Evolutionary conservation across 2,113 vertebrate species (phyloP).

Genomic region (Daubentonia madagascariensis): DNA sequence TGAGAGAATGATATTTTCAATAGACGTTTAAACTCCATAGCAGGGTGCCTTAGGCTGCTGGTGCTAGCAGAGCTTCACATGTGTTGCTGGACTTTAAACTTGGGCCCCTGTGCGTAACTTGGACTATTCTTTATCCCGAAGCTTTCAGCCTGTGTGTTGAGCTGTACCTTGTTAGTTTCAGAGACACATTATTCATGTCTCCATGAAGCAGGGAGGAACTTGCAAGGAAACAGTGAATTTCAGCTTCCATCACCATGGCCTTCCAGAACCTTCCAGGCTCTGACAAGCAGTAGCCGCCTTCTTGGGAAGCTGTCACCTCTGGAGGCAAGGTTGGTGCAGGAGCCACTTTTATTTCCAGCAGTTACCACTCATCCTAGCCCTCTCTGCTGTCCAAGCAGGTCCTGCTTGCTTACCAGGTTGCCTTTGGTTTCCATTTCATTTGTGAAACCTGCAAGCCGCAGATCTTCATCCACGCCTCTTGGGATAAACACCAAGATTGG

Average conservation of each 20-base stretch:
- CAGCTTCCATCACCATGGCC: accelerated
- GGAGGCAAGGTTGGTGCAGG: background rate
- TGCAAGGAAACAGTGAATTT: background rate
- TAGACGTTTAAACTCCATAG: background rate
- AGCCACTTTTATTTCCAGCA: accelerated
- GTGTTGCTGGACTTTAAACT: background rate
- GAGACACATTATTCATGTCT: background rate
- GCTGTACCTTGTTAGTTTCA: background rate
- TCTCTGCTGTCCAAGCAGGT: background rate
- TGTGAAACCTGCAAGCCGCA: background rate
- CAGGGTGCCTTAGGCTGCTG: background rate
- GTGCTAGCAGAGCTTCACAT: accelerated
- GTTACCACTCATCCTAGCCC: background rate
- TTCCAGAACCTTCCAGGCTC: background rate
- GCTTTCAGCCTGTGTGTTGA: background rate
- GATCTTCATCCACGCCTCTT: background rate
- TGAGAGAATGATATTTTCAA: background rate
- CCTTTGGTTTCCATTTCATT: background rate
- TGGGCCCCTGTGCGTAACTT: background rate
- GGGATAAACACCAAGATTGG: background rate
- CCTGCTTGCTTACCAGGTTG: accelerated
- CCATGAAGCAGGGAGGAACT: background rate
- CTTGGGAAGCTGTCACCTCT: background rate
- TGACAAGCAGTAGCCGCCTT: background rate
- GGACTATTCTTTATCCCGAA: background rate